These are phyloP conservation scores for Ypsolopha scabrella DNA, from an alignment of 2,888 invertebrate species.

Conservation along the genomic window DNA sequence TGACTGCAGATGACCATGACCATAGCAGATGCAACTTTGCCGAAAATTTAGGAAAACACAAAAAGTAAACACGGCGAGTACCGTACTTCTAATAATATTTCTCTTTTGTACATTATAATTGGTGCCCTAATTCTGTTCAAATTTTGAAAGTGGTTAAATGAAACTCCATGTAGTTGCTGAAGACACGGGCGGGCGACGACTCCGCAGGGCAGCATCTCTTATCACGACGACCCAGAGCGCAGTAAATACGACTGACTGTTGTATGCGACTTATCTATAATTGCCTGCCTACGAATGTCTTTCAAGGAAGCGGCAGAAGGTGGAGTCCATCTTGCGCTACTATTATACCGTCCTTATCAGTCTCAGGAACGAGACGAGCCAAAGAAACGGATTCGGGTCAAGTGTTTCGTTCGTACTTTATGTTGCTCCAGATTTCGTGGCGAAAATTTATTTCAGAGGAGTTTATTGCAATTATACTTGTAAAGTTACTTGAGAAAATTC, in stretches of 20 bases:
- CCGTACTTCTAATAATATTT: no score
- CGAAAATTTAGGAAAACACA: no score
- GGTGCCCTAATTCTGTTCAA: no score
- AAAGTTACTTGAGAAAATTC: background rate
- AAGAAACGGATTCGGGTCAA: slow-evolving; percentile 48
- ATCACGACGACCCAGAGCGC: slow-evolving; percentile 33
- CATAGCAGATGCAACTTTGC: no score
- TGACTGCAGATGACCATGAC: no score
- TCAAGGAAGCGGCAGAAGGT: slow-evolving; percentile 55
- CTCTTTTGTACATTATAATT: no score
- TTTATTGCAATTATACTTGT: background rate
- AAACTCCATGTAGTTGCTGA: no score
- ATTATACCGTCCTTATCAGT: slow-evolving; percentile 43
- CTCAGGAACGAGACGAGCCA: slow-evolving; percentile 26
- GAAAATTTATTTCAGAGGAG: background rate
- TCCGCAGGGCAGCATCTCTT: background rate
- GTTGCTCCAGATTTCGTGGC: background rate
- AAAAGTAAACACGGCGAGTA: no score
- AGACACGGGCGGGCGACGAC: no score
- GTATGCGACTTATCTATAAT: slow-evolving; percentile 66
- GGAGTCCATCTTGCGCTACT: slow-evolving; percentile 55
- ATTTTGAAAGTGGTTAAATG: no score
- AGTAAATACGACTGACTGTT: slow-evolving; percentile 60
- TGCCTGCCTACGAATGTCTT: slow-evolving; percentile 67
- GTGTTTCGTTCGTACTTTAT: slow-evolving; percentile 24